Conservation (phyloP, 2,797 vertebrate species). For the Okamejei kenojei region DNA sequence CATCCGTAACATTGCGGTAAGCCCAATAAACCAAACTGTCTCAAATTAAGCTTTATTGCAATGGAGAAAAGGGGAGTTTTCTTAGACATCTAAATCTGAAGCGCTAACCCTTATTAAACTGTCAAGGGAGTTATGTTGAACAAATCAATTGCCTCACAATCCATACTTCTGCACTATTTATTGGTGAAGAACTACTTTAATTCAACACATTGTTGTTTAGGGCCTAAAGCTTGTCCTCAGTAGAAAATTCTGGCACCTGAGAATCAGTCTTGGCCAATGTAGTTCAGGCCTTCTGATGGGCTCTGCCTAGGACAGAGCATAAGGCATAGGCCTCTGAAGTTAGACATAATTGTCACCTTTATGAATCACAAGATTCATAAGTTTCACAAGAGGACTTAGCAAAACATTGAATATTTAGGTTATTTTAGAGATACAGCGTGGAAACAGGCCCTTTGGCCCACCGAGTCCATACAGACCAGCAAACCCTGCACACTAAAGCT, state of each 20-base stretch:
- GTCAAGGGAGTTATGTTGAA: too few relatives aligned
- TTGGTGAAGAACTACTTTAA: too few relatives aligned
- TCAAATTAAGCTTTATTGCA: not conserved
- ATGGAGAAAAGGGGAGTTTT: too few relatives aligned
- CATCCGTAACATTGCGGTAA: not conserved
- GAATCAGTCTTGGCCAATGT: not conserved
- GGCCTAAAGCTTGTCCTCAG: not conserved
- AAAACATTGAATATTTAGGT: too few relatives aligned
- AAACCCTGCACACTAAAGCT: too few relatives aligned
- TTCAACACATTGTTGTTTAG: not conserved
- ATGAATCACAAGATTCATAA: not conserved
- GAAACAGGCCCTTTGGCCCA: too few relatives aligned
- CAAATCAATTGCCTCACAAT: too few relatives aligned
- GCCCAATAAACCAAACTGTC: not conserved
- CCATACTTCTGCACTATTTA: too few relatives aligned
- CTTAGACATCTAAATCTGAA: too few relatives aligned
- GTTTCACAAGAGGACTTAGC: not conserved
- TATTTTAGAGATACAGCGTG: too few relatives aligned
- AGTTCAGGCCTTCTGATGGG: not conserved
- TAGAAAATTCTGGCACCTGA: not conserved
- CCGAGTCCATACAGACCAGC: too few relatives aligned
- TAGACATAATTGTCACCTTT: not conserved
- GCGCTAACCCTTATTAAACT: too few relatives aligned
- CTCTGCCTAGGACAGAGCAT: not conserved
- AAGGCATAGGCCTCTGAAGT: not conserved